Evolutionary conservation across 1,140 invertebrate species (phyloP), one percentile per base, ranked within the genome.

Genomic region (Chrysopa pallens): DNA sequence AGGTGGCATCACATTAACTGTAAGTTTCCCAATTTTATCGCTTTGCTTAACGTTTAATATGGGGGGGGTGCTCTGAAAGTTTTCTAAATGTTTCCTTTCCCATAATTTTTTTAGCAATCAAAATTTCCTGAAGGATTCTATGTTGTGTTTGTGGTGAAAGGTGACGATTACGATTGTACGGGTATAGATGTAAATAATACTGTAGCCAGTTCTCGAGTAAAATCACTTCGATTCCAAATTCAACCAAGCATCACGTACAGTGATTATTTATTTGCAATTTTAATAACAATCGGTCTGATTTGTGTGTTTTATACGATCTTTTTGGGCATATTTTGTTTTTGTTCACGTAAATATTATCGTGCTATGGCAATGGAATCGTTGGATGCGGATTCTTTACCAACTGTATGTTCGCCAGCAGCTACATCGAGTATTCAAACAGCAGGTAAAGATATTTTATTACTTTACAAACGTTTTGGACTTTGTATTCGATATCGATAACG

Each of bases 91-190:
- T n/a, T n/a, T n/a, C n/a, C n/a, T n/a, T n/a, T n/a, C n/a, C n/a
- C n/a, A n/a, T n/a, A n/a, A n/a, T n/a, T n/a, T 48, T 65, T 66
- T 2, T 53, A 83, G 79, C 72, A 72, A 70, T 63, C 68, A 39
- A 66, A 69, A 42, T 83, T 77, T 56, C 77, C 77, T 1, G 48
- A 67, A 38, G 81, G 83, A 8, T 83, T 89, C 58, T 89, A 81
- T 60, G 69, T 89, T 36, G 81, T 89, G 1, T 72, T 89, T 49
- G 79, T 87, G 12, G 75, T 85, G 41, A 81, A 86, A 62, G 71
- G 74, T 0, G 76, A 78, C 40, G 81, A 89, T 50, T 68, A 62
- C 1, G 74, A 77, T 43, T 90, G 86, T 53, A 64, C 64, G 36
- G 70, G 66, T 13, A 46, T 53, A 8, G 50, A 39, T 46, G 54